Evolutionary conservation across 2,888 invertebrate species (phyloP), one percentile per base, ranked within the genome.

Genomic region (Nineta flava): DNA sequence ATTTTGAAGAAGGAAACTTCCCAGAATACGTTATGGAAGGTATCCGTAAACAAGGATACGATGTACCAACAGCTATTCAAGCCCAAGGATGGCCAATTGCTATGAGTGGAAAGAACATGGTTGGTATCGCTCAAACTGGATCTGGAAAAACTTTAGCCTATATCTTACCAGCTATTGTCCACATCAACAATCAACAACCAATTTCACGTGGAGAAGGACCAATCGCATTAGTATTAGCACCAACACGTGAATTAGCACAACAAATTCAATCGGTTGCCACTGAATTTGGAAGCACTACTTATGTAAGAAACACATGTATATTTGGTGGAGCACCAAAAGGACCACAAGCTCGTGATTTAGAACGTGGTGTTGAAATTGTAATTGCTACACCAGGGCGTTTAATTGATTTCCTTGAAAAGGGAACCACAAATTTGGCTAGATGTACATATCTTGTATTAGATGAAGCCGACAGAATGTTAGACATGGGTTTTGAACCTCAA

Each of bases 401-500:
- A 19, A 74, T 90, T 53, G 91, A 92, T 64, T 87, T 90, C 59
- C 70, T 92, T 21, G 87, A 90, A 64, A 78, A 78, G 56, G 76
- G 75, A 1, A 75, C 78, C 57, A 77, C 80, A 40, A 85, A 85
- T 64, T 68, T 88, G 53, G 78, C 80, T 55, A 73, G 87, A 54
- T 82, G 82, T 57, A 91, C 92, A 9, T 93, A 91, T 65, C 70
- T 93, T 55, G 91, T 92, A 13, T 68, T 93, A 54, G 93, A 93
- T 68, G 93, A 96, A 69, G 96, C 96, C 55, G 96, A 95, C 65
- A 76, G 94, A 47, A 95, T 95, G 95, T 73, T 95, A 60, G 94
- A 95, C 68, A 95, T 96, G 95, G 95, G 95, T 54, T 95, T 95
- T 66, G 94, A 95, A 66, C 94, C 94, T 3, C 94, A 95, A 67